Base-by-base conservation (phyloP, 2,888 invertebrate species). In the Allophyes oxyacanthae region DNA sequence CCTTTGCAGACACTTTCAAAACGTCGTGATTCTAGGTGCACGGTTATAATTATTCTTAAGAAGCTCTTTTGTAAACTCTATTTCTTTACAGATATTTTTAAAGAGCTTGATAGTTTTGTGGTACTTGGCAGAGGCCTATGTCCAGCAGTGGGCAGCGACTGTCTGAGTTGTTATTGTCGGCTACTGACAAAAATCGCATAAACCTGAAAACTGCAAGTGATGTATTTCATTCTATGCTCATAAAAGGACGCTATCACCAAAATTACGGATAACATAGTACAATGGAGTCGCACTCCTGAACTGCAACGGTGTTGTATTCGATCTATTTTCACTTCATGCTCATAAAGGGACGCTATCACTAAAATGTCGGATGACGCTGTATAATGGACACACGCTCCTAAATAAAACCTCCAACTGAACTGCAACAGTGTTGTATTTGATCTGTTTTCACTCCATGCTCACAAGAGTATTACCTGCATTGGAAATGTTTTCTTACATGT, bases 361-460 rank as follows among this genome's bases (percentile, higher is more conserved):
- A 7, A 2, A n/a, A 36, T 53, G 9, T 36, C 43, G 38, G 32
- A 54, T 30, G 10, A 30, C n/a, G 1, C 1, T 1, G 0, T 6
- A 28, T 41, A 58, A 38, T 54, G 63, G 51, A 59, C 14, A 15
- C 45, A n/a, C 2, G 11, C 40, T 10, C 15, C 10, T 10, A 53
- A 70, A 66, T 64, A 56, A 58, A 51, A 70, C 56, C 53, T 32
- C 46, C 7, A 40, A 54, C 33, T 41, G 44, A 50, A 56, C 48
- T 70, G 56, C 59, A 69, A 59, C 61, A 53, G 33, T 42, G 58
- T 56, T 64, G 59, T 50, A 37, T 61, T 56, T 51, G 52, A 71
- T 74, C 64, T 70, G 70, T 74, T 61, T 70, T 58, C 60, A 73
- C 57, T 73, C 40, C 42, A 44, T 54, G 13, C 44, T 57, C 42